Percentiles rank a stretch among this genome's conserved stretches.
Evolutionary conservation across 2,888 invertebrate species (phyloP).

Genomic region (Chydorus sphaericus): DNA sequence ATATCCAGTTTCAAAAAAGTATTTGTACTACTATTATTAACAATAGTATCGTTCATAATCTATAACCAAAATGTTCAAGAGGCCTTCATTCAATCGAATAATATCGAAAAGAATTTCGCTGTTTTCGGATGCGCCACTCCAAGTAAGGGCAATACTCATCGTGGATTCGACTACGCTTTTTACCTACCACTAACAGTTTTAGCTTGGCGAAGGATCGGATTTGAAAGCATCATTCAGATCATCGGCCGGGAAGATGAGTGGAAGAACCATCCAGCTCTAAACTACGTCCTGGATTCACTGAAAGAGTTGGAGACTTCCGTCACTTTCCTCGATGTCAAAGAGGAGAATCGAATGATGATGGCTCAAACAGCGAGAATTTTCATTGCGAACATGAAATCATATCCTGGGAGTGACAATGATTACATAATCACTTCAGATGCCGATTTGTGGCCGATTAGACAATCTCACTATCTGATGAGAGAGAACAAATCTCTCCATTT

Average conservation of each 20-base stretch:
- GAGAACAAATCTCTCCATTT: not conserved
- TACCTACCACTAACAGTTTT: slow-evolving; percentile 3
- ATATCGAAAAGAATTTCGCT: not conserved
- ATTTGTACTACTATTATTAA: too few relatives aligned
- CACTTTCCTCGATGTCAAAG: not conserved
- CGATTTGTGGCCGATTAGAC: not conserved
- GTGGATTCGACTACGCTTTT: slow-evolving; percentile 6
- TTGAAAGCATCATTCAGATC: not conserved
- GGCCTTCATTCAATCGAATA: too few relatives aligned
- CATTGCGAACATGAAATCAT: not conserved
- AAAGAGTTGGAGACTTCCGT: not conserved
- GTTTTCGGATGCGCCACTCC: slow-evolving; percentile 8
- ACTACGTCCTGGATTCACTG: not conserved
- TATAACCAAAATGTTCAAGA: too few relatives aligned
- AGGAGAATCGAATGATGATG: not conserved
- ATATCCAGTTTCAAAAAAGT: too few relatives aligned
- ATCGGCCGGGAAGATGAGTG: slow-evolving; percentile 1
- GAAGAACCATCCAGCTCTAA: not conserved
- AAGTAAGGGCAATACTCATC: not conserved
- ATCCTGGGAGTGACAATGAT: not conserved
- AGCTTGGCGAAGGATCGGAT: slow-evolving; percentile 1
- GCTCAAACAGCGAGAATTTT: not conserved
- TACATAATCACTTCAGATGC: not conserved
- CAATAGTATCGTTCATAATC: too few relatives aligned
- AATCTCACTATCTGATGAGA: not conserved